Base-by-base conservation (phyloP, 2,888 invertebrate genomes). In the Brachypterus glaber region DNA sequence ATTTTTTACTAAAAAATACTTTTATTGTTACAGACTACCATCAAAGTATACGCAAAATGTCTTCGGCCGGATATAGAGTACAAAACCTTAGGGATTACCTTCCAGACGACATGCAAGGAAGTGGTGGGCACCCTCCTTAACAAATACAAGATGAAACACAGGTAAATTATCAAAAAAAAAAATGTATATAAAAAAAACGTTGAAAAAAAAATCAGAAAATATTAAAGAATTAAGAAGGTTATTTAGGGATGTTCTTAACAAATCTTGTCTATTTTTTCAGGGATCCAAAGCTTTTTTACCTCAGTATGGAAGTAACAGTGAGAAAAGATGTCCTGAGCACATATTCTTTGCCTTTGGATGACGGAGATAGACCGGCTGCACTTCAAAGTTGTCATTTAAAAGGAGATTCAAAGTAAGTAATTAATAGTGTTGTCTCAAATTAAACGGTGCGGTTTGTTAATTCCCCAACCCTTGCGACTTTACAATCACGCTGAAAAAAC, bases 31-130 rank as follows among this genome's bases (percentile, higher is more conserved):
- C 79, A 91, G 91, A 89, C 89, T 25, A 87, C 89, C 29, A 85
- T 92, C 47, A 90, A 90, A 69, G 88, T 93, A 31, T 91, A 82
- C 68, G 90, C 92, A 14, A 82, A 82, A 54, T 85, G 90, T 57
- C 72, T 93, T 40, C 79, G 90, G 39, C 82, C 90, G 16, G 93
- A 93, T 68, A 91, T 93, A 62, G 92, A 93, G 65, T 93, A 95
- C 76, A 93, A 93, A 68, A 95, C 93, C 0, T 70, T 95, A 41
- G 82, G 87, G 48, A 87, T 93, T 51, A 85, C 86, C 34, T 87
- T 84, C 73, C 82, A 86, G 55, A 91, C 90, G 9, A 82, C 88
- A 1, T 88, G 89, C 55, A 78, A 82, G 54, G 87, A 91, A 64
- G 84, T 95, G 46, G 86, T 93, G 8, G 71, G 76, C 43, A 83